Percentiles rank a stretch among this genome's conserved stretches.
Conservation (phyloP, 2,888 invertebrate species). For the Zootermopsis nevadensis region DNA sequence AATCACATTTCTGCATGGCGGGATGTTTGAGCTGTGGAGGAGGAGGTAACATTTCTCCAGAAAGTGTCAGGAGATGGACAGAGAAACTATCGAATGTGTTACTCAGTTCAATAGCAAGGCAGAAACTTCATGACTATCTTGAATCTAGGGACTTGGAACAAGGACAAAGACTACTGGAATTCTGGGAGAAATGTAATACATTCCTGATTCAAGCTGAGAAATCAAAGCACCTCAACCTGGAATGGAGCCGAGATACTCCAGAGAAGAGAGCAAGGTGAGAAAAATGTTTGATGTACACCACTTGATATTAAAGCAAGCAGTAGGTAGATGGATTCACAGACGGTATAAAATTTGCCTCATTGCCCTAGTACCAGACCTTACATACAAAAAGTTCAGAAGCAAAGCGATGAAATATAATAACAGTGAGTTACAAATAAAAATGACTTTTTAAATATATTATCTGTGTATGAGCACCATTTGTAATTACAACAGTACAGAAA, state of each 20-base stretch:
- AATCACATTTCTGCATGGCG: constrained; percentile 1
- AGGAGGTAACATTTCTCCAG: constrained; percentile 27
- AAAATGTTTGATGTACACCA: background rate
- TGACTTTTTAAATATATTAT: too few relatives aligned
- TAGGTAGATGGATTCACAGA: background rate
- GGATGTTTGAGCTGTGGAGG: constrained; percentile 33
- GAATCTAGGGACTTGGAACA: background rate
- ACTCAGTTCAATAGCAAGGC: constrained; percentile 7
- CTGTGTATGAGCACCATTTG: too few relatives aligned
- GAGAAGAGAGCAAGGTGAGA: background rate
- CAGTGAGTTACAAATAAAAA: too few relatives aligned
- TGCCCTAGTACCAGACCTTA: too few relatives aligned
- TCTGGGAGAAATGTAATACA: constrained; percentile 19
- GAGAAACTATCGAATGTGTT: constrained; percentile 22
- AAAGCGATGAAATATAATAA: too few relatives aligned
- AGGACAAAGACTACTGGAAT: constrained; percentile 9
- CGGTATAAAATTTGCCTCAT: too few relatives aligned
- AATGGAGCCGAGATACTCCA: background rate
- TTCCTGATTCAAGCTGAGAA: constrained; percentile 2
- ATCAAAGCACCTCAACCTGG: background rate
- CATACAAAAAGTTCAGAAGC: too few relatives aligned
- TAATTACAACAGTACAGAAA: too few relatives aligned
- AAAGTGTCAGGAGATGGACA: constrained; percentile 32
- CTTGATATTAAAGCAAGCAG: background rate
- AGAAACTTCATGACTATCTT: constrained; percentile 20